Percentiles rank a stretch among this genome's conserved stretches.
These are phyloP conservation scores for Oncorhynchus masou DNA, from an alignment of 2,113 vertebrate genomes.

Conservation along the genomic window DNA sequence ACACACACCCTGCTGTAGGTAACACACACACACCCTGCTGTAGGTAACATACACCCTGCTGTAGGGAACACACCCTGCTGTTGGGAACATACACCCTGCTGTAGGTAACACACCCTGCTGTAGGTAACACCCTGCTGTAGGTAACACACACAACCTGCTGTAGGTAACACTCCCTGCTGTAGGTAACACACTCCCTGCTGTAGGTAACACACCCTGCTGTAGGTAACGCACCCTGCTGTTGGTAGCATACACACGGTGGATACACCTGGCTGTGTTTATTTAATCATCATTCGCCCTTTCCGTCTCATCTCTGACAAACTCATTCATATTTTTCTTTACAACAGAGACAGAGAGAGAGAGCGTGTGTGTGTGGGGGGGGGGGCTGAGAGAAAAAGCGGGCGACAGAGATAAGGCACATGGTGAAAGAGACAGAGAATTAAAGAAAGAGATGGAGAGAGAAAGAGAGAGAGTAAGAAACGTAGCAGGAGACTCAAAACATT, in stretches of 20 bases:
- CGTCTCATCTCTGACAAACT: neutral
- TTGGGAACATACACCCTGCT: too few species aligned
- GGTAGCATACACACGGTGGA: conserved; percentile 4
- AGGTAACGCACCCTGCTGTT: too few species aligned
- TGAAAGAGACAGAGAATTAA: neutral
- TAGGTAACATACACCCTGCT: too few species aligned
- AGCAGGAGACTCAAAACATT: conserved; percentile 10
- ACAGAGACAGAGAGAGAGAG: neutral
- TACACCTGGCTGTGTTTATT: conserved; percentile 8
- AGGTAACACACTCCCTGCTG: too few species aligned
- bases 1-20: too few species aligned
- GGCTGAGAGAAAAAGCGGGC: neutral
- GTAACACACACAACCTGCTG: too few species aligned
- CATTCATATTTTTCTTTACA: conserved; percentile 13
- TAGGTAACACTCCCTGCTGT: too few species aligned
- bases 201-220: too few species aligned
- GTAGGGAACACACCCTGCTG: too few species aligned
- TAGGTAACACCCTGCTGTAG: too few species aligned
- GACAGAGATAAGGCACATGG: neutral
- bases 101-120: too few species aligned
- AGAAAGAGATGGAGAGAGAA: neutral
- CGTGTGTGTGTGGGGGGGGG: neutral
- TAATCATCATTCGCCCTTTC: neutral
- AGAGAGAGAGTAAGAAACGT: neutral
- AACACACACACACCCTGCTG: too few species aligned